phyloP scores from a whole-genome alignment of 2,113 vertebrate genomes.

The Benitochromis conjunctus region DNA sequence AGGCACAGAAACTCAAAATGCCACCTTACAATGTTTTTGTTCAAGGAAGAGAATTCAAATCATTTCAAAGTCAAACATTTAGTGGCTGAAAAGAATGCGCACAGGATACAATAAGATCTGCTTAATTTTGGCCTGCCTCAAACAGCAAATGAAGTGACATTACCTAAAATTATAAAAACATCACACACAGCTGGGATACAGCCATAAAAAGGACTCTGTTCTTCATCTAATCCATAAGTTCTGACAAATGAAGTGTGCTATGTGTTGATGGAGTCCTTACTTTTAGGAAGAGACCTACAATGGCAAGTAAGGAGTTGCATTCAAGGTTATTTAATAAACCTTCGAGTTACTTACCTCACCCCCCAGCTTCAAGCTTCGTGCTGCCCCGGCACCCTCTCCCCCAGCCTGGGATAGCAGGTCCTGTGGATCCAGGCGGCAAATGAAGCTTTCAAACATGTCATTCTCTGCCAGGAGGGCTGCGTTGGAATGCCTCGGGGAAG shows the following conservation, averaged over 20 bases:
- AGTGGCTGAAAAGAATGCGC: neutral
- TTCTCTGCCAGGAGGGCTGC: conserved; percentile 44
- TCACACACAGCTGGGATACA: neutral
- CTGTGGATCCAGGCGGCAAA: conserved; percentile 16
- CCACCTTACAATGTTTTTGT: neutral
- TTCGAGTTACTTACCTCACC: neutral
- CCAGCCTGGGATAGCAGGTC: neutral
- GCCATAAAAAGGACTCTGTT: fast-evolving
- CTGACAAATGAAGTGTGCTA: neutral
- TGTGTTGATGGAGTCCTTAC: fast-evolving
- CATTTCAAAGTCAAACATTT: fast-evolving
- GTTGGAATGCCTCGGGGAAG: conserved; percentile 7
- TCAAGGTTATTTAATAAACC: neutral
- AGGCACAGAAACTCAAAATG: neutral
- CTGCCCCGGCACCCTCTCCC: neutral
- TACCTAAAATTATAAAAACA: neutral
- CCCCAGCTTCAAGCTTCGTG: neutral
- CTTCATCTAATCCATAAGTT: neutral
- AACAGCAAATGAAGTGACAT: neutral
- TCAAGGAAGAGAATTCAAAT: neutral
- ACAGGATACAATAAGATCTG: neutral
- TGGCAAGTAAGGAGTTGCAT: neutral
- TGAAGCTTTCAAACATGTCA: conserved; percentile 41
- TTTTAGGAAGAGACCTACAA: neutral
- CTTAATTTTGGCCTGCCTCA: neutral